Base-by-base conservation (phyloP, 2,888 invertebrate genomes). In the Leptopterna dolabrata region DNA sequence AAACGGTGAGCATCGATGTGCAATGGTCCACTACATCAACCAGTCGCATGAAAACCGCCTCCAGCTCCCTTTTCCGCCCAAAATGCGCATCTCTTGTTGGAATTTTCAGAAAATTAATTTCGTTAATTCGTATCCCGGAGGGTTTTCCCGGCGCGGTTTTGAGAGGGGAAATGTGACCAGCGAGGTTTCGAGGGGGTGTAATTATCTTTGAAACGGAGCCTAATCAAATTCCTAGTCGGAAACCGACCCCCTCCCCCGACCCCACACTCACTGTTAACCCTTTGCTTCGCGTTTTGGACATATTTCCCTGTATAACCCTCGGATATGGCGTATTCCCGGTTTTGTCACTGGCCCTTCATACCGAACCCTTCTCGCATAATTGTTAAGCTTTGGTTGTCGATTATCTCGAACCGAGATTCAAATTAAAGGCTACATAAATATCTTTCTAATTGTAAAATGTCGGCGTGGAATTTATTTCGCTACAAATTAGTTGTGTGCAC, bases 81-180 rank as follows among this genome's bases (percentile, higher is more conserved):
- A 45, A 45, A 78, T 24, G 78, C 45, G 27, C 45, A 45, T 78
- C 45, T 27, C 45, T 78, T 78, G 45, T 78, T 63, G n/a, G 45
- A 78, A 78, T 78, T 78, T 78, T 24, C 9, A 27, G 47, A 41
- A 78, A 76, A 78, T 78, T 78, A 78, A 78, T 78, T 43, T 78
- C 24, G 78, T 63, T 78, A 78, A 78, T 78, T 78, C 78, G 43
- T 19, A 45, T 76, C 78, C 41, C 43, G 19, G 78, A 45, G 78
- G 45, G 41, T 43, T 9, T 9, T 6, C 63, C 11, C 24, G 11
- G 47, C 63, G 24, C 24, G 63, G 24, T n/a, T n/a, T n/a, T 63
- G 9, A 19, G 24, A 24, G 11, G 63, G 63, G 63, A 63, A 63
- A 63, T 63, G 24, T 63, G 63, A 24, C 63, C 24, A 63, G 9